Evolutionary conservation across 37 sponge, comb jelly and placozoan species (phyloP).

Genomic region (Hexactinellida sp.): DNA sequence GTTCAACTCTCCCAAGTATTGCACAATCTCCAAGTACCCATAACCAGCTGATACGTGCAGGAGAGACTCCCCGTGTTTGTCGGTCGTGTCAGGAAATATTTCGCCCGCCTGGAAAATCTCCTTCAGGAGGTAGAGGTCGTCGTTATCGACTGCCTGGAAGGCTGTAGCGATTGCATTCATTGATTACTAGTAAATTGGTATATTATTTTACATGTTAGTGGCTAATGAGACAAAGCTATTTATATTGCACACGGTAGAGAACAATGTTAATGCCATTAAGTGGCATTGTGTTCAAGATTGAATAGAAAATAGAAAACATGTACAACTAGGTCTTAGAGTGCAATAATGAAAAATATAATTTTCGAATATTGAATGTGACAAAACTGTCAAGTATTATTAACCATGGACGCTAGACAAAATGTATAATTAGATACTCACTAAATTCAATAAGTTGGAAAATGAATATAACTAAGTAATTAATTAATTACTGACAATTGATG

Average conservation of each 20-base stretch:
- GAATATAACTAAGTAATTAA: no score
- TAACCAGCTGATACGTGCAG: constrained; percentile 75
- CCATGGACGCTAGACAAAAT: no score
- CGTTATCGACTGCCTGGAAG: constrained; percentile 5
- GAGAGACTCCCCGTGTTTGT: constrained; percentile 70
- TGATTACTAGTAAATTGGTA: background rate
- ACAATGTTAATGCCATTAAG: no score
- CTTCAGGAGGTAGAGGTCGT: background rate
- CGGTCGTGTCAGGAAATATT: background rate
- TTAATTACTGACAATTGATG: no score
- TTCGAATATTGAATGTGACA: no score
- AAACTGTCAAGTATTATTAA: no score
- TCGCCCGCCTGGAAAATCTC: background rate
- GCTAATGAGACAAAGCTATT: background rate
- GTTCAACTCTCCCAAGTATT: constrained; percentile 30
- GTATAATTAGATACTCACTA: no score
- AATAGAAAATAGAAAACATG: no score
- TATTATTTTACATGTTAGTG: background rate
- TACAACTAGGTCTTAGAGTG: no score
- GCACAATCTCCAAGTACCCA: constrained; percentile 43
- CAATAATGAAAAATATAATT: no score
- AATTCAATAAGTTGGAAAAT: no score
- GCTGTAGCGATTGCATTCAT: background rate
- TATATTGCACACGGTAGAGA: background rate
- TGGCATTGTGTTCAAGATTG: no score